A percentile compares a stretch with the other conserved stretches of the same genome.
phyloP scores from a whole-genome alignment of 64 coral and sea anemone species.

The Stichodactyla helianthus region DNA sequence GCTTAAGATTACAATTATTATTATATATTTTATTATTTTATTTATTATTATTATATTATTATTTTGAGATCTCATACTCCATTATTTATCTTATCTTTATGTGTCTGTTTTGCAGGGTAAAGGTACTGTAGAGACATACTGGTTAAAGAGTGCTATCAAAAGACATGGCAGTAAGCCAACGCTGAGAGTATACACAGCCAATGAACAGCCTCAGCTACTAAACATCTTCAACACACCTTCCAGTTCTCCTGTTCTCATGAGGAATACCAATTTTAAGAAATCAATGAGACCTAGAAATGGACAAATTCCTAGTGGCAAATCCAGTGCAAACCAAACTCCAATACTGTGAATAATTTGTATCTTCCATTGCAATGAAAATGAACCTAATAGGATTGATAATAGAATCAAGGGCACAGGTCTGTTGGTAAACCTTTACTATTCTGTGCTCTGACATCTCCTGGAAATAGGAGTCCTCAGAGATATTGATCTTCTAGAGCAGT shows the following conservation, averaged over 20 bases:
- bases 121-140: constrained; percentile 32
- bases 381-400: neutral
- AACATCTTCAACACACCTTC: constrained; percentile 9
- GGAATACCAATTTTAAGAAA: constrained; percentile 4
- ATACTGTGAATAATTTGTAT: neutral
- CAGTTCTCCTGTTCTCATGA: neutral
- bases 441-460: neutral
- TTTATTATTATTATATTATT: no score
- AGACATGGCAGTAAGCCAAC: neutral
- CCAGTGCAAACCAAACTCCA: constrained; percentile 13
- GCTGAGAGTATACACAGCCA: neutral
- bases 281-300: constrained; percentile 12
- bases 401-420: neutral
- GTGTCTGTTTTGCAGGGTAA: constrained; percentile 20
- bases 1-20: no score
- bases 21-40: no score
- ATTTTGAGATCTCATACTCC: neutral
- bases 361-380: neutral
- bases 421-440: neutral
- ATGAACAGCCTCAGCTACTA: neutral
- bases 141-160: constrained; percentile 20
- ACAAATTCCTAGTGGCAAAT: constrained; percentile 1
- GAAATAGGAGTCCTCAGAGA: neutral
- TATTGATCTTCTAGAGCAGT: no score
- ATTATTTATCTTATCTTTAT: neutral